Percentiles rank a stretch among this genome's conserved stretches.
Evolutionary conservation across 1,140 invertebrate species (phyloP).

Genomic region (Trachymyrmex septentrionalis): DNA sequence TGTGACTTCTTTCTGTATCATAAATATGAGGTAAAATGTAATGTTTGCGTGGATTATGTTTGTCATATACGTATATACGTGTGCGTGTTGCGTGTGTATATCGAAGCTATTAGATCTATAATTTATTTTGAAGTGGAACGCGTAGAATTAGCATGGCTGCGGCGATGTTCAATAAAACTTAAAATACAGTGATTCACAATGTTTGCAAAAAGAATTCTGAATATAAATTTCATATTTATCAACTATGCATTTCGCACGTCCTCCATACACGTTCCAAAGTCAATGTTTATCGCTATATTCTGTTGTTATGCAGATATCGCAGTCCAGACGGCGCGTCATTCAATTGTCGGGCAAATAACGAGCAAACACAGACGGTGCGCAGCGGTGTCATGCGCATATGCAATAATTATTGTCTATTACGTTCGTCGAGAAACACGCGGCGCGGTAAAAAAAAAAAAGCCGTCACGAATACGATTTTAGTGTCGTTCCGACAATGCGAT

Average conservation of each 20-base stretch:
- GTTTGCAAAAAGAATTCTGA: neutral
- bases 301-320: conserved; percentile 45
- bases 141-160: neutral
- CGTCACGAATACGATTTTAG: conserved; percentile 10
- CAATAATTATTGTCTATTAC: conserved; percentile 19
- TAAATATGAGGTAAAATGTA: neutral
- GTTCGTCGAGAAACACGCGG: neutral
- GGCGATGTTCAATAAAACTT: neutral
- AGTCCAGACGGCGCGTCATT: conserved; percentile 45
- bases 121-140: neutral
- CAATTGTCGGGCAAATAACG: conserved; percentile 47
- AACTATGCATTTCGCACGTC: conserved; percentile 8
- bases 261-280: conserved; percentile 16
- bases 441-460: neutral
- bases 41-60: neutral
- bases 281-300: conserved; percentile 36
- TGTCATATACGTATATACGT: neutral
- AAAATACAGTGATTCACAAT: neutral
- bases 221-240: conserved; percentile 31
- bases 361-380: conserved; percentile 17
- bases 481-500: neutral
- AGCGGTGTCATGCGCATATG: neutral
- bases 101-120: neutral
- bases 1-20: neutral
- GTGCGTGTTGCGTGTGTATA: neutral